Base-by-base conservation (phyloP, 1,140 invertebrate species). In the Calycopis cecrops region DNA sequence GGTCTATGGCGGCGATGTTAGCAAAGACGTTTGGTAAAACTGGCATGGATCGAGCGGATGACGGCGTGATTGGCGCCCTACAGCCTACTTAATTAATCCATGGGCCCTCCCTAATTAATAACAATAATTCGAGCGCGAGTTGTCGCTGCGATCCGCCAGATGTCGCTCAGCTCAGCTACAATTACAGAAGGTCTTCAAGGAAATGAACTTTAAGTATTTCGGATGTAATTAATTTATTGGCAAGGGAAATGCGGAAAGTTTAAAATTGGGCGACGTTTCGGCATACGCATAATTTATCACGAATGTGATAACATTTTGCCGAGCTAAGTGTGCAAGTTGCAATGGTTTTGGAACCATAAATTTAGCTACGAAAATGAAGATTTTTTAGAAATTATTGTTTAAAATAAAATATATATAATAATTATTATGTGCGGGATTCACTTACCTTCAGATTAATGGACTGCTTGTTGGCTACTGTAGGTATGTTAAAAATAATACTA, bases 31-130 rank as follows among this genome's bases (percentile, higher is more conserved):
- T 77, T 68, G 55, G 56, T 60, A 71, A 81, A 79, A 80, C 72
- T 76, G 76, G 68, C 69, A 71, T 67, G 67, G 70, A 71, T 73
- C 71, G 69, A 59, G 69, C 69, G 68, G 73, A 79, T 81, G 79
- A 81, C 72, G 79, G 66, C 69, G 79, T 84, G 80, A 83, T 85
- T 79, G 82, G 80, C 79, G 76, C 76, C 71, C 76, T 79, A 44
- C 14, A 16, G 40, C 40, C 17, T 14, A 79, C 79, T 85, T 84
- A 84, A 85, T 85, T 86, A 84, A 85, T 77, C 69, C 75, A 67
- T 75, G 66, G 71, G 67, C 74, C 64, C 74, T 73, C 73, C 67
- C 77, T 86, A 84, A 86, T 86, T 84, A 85, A 85, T 85, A 85
- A 82, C 79, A 84, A 85, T 85, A 85, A 80, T 76, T 80, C 69